Evolutionary conservation across 2,113 vertebrate species (phyloP).

Genomic region (Neodon shergylaensis): DNA sequence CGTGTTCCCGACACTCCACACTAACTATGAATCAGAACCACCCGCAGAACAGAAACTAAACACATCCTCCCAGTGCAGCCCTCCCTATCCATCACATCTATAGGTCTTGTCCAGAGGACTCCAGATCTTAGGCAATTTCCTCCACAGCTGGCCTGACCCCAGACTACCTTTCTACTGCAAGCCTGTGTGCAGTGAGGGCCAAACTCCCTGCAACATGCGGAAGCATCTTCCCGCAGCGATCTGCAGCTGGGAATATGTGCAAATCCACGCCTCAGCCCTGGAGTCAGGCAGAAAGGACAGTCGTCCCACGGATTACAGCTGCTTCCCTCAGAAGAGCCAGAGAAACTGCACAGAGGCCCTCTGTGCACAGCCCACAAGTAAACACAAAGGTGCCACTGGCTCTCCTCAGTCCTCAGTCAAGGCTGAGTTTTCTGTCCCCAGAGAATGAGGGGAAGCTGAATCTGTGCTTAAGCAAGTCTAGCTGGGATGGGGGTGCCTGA

Average conservation of each 20-base stretch:
- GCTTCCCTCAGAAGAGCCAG: not conserved
- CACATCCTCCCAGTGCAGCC: no score
- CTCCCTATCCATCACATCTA: no score
- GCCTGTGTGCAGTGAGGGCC: not conserved
- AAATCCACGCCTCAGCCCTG: constrained; percentile 48
- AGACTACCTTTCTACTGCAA: not conserved
- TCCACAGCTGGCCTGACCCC: not conserved
- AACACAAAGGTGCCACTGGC: not conserved
- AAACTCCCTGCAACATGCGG: not conserved
- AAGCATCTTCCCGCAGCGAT: constrained; percentile 26
- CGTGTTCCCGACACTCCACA: not conserved
- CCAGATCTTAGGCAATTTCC: not conserved
- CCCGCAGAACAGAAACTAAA: not conserved
- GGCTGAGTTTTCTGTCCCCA: not conserved
- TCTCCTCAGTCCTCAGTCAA: not conserved
- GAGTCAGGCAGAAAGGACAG: constrained; percentile 67
- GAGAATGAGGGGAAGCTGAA: not conserved
- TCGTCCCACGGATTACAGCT: constrained; percentile 19
- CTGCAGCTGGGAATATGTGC: constrained; percentile 59
- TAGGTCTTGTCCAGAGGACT: not conserved
- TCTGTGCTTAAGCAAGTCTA: not conserved
- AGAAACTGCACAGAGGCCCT: no score
- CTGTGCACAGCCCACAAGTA: no score
- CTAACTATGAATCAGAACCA: not conserved
- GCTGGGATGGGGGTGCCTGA: not conserved